A percentile compares a stretch with the other conserved stretches of the same genome.
Evolutionary conservation across 2,888 invertebrate genomes (phyloP).

Genomic region (Ferdinandea cuprea): DNA sequence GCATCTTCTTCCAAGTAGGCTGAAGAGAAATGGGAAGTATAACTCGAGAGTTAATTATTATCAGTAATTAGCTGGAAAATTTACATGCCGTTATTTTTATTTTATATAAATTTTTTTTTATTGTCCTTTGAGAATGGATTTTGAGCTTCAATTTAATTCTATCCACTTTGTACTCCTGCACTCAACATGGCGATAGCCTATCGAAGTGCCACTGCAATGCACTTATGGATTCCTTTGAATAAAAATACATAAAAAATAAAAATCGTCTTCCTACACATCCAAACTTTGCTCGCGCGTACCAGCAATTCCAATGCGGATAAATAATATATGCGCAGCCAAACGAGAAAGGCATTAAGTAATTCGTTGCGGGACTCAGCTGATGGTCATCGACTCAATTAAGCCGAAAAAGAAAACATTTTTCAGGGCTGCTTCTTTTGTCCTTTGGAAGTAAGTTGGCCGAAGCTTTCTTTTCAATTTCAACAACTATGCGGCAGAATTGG

Average conservation of each 20-base stretch:
- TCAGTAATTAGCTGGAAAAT: conserved; percentile 66
- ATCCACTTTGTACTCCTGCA: conserved; percentile 64
- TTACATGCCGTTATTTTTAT: no score
- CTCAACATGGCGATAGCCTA: conserved; percentile 36
- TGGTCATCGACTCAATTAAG: conserved; percentile 72
- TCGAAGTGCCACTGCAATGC: conserved; percentile 71
- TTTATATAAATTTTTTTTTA: conserved; percentile 10
- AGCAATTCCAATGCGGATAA: conserved; percentile 66
- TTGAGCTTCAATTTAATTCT: conserved; percentile 59
- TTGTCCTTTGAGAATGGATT: neutral
- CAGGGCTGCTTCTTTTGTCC: conserved; percentile 64
- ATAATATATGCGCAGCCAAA: conserved; percentile 52
- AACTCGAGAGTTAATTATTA: conserved; percentile 69
- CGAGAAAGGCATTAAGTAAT: conserved; percentile 57
- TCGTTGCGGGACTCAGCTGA: conserved; percentile 48
- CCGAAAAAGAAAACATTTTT: conserved; percentile 36
- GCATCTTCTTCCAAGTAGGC: conserved; percentile 46
- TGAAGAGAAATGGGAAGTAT: conserved; percentile 59
- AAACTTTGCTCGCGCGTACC: conserved; percentile 40
- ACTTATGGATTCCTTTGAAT: conserved; percentile 70
- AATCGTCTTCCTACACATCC: conserved; percentile 19
- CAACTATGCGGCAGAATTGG: conserved; percentile 52
- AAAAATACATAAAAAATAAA: conserved; percentile 18
- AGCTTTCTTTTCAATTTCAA: conserved; percentile 20
- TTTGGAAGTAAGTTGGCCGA: conserved; percentile 50